Conservation (phyloP, 2,797 vertebrate genomes). For the Scyliorhinus canicula region DNA sequence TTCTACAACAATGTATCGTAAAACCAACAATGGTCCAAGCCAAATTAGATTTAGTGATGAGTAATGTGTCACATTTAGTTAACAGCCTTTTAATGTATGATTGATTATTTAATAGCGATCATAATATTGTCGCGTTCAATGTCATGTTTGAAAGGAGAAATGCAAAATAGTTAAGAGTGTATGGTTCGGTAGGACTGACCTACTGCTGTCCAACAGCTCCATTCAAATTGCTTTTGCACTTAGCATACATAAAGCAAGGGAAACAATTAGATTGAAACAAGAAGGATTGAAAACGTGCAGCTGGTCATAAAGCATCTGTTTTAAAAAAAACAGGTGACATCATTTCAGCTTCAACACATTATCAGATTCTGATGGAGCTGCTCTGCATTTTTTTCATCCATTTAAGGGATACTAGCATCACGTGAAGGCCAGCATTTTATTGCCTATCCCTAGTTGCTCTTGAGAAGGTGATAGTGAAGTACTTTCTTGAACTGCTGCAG, state of each 20-base stretch:
- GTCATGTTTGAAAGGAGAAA: not conserved
- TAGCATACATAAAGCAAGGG: not conserved
- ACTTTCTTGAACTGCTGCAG: not conserved
- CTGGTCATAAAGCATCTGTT: not conserved
- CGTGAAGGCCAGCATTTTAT: not conserved
- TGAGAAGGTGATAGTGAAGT: not conserved
- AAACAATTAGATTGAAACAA: not conserved
- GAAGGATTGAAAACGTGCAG: not conserved
- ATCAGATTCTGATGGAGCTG: not conserved
- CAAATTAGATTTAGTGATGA: not conserved
- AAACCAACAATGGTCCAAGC: not conserved
- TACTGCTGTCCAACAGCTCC: not conserved
- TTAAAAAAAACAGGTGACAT: not conserved
- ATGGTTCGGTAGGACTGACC: not conserved
- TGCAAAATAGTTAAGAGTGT: not conserved
- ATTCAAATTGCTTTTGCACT: not conserved
- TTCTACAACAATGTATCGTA: not conserved
- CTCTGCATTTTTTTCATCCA: not conserved
- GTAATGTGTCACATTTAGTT: not conserved
- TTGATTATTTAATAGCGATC: not conserved
- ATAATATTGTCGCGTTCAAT: not conserved
- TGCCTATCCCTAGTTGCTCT: not conserved
- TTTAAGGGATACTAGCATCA: not conserved
- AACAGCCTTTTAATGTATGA: not conserved
- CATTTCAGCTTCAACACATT: not conserved